These are phyloP conservation scores for Hypselothyrea guttata DNA, from an alignment of 2,888 invertebrate genomes.

Conservation along the genomic window DNA sequence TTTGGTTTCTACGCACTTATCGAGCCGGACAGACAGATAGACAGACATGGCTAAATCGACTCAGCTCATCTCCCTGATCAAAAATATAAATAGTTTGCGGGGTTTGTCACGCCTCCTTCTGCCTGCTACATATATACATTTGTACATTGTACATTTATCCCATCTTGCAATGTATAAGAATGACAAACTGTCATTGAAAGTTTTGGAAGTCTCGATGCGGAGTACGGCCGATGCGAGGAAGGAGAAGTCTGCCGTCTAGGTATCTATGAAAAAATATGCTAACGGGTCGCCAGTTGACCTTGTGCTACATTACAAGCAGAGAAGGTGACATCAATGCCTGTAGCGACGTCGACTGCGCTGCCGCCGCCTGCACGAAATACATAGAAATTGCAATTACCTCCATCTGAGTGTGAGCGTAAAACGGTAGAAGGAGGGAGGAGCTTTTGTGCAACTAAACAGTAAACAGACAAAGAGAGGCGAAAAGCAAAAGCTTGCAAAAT, in stretches of 20 bases:
- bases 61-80: no score
- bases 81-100: no score
- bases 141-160: not conserved
- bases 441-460: slow-evolving; percentile 11
- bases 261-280: slow-evolving; percentile 76
- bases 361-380: slow-evolving; percentile 61
- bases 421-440: not conserved
- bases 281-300: slow-evolving; percentile 81
- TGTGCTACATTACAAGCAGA: slow-evolving; percentile 76
- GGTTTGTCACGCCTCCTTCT: no score
- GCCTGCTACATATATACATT: no score
- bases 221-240: not conserved
- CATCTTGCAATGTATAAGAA: slow-evolving; percentile 29
- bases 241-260: slow-evolving; percentile 2
- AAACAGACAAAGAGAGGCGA: not conserved
- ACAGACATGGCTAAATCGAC: no score
- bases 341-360: slow-evolving; percentile 1
- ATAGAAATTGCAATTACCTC: slow-evolving; percentile 34
- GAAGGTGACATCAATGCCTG: slow-evolving; percentile 18
- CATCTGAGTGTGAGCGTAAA: slow-evolving; percentile 14
- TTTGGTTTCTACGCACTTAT: no score
- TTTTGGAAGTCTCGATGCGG: slow-evolving; percentile 39
- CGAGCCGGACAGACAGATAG: no score
- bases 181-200: slow-evolving; percentile 74
- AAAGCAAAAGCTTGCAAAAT: not conserved